Evolutionary conservation across 2,888 invertebrate genomes (phyloP), one percentile per base, ranked within the genome.

Genomic region (Oscheius onirici): DNA sequence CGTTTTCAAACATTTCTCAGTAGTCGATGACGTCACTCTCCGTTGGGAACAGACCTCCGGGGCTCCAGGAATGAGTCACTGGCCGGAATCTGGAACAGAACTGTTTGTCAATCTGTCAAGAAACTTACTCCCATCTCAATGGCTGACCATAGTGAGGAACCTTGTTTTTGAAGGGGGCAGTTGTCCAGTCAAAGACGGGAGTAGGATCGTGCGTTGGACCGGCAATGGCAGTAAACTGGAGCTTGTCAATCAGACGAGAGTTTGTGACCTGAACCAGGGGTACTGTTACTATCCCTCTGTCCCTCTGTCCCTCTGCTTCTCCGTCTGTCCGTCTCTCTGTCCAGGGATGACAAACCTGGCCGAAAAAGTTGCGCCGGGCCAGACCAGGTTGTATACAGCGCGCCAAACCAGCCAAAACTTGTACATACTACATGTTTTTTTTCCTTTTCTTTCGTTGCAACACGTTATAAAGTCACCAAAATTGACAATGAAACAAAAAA

Each of bases 111-210:
- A 5, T 40, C 10, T 24, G 11, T 34, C n/a, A 28, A 34, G 1
- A 15, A 11, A 34, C 77, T 55, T 17, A 78, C 74, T 71, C 72
- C 77, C 77, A 79, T 54, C 70, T 58, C 44, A 71, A 68, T 3
- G 79, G 79, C 24, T 74, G 75, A 60, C 77, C 79, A 28, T 41
- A 65, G 54, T 79, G 79, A n/a, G 79, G 73, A 2, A 79, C 77
- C 34, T 71, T 75, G 17, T 75, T 69, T 54, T 90, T 89, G 83
- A 92, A 92, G 71, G 90, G 91, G 70, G 91, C 91, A 57, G 91
- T 91, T 51, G 92, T 91, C 94, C 94, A 94, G 83, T 91, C 91
- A 88, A 93, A 94, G 0, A 93, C 91, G 55, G 92, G 92, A 44
- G 91, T 89, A 15, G 88, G 87, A 61, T 92, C 90, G 87, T 90